Evolutionary conservation across 2,888 invertebrate species (phyloP), one percentile per base, ranked within the genome.

Genomic region (Exocentrus adspersus): DNA sequence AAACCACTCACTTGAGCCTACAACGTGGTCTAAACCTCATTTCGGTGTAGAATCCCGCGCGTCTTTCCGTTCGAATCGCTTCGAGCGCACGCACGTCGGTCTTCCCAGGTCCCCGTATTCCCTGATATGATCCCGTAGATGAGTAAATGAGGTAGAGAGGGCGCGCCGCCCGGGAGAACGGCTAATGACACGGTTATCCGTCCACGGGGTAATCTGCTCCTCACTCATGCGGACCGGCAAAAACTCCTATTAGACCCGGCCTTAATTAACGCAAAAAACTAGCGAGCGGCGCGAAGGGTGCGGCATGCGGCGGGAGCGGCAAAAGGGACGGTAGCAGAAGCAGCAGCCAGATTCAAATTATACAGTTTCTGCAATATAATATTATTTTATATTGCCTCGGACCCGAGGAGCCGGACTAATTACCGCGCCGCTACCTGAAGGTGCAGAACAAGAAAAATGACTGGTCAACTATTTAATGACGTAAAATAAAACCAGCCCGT

Each of bases 221-320:
- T 79, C 78, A 77, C 77, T 79, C 79, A 79, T 79, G 79, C 78
- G 78, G 75, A 72, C 75, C 75, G 72, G 77, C 80, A 81, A 81
- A 81, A 81, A 81, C 79, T 75, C 75, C 77, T 81, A 81, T 80
- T 80, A 80, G 80, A 80, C 75, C 70, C 76, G 80, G 78, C 77
- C 80, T 80, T 81, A 81, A 81, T 81, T 80, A 81, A 81, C 77
- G 77, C 80, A 81, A 81, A 81, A 81, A 81, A 80, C 77, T 48
- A 60, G 41, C 42, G 48, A 50, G 60, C 45, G 59, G 65, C 45
- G 56, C 62, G 54, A 50, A 50, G 53, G 57, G 58, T 42, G n/a
- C 2, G 10, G 20, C 50, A 45, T n/a, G 65, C 65, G 56, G 54
- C 56, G 20, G 41, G n/a, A 17, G 20, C n/a, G n/a, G n/a, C n/a